These are phyloP conservation scores for Morbakka virulenta DNA, from an alignment of 30 jellyfish, hydroid and myxozoan species.

Conservation along the genomic window DNA sequence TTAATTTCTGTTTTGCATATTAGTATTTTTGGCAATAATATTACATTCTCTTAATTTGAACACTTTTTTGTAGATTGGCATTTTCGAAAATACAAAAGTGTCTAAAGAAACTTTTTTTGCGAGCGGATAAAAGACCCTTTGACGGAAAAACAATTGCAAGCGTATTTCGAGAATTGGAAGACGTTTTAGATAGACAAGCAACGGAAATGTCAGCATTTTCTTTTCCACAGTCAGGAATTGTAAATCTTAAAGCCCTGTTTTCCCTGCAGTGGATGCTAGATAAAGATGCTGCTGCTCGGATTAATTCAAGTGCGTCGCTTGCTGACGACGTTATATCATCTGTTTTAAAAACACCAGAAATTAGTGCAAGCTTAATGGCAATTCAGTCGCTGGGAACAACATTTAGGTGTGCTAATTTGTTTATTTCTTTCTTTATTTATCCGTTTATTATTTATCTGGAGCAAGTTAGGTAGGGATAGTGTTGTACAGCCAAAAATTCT, in stretches of 20 bases:
- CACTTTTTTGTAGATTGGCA: too few species aligned
- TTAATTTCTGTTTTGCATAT: too few species aligned
- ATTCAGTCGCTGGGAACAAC: neutral
- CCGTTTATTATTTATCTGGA: too few species aligned
- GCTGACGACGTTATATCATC: neutral
- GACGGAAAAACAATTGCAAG: neutral
- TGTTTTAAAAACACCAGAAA: neutral
- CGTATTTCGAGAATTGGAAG: neutral
- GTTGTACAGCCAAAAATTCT: too few species aligned
- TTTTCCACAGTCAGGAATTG: neutral
- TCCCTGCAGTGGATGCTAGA: neutral
- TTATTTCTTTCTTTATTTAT: neutral
- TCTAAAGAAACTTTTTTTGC: neutral
- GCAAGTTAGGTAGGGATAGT: too few species aligned
- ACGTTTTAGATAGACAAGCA: neutral
- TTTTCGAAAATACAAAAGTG: too few species aligned
- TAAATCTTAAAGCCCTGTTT: neutral
- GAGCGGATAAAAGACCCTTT: neutral
- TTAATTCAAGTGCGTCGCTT: neutral
- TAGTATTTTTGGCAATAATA: too few species aligned
- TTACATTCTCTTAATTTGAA: too few species aligned
- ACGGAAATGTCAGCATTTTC: neutral
- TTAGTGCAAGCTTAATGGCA: neutral
- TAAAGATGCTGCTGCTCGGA: neutral
- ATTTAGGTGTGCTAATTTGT: neutral